Evolutionary conservation across 2,888 invertebrate genomes (phyloP), one percentile per base, ranked within the genome.

Genomic region (Eupithecia vulgata): DNA sequence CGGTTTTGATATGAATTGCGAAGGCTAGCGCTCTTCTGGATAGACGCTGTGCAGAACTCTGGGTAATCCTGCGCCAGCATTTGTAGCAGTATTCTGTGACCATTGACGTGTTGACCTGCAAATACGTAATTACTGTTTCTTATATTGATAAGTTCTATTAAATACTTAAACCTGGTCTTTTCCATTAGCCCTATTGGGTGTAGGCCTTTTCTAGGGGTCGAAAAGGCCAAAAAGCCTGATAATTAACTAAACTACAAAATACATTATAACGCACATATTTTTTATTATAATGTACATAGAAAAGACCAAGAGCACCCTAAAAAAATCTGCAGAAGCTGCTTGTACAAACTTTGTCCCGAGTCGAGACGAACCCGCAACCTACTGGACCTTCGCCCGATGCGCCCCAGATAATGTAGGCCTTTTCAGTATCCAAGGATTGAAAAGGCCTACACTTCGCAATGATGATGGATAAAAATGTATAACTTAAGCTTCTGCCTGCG

Each of bases 1-100:
- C 97, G 94, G 85, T 97, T 97, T 83, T 97, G 97, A 84, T 97
- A 97, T 0, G 97, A 97, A 82, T 96, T 97, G 52, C 96, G 94
- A 25, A 97, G 88, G 73, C 94, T 95, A 5, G 95, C 92, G 77
- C 96, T 95, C 86, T 97, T 97, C 15, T 95, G 91, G 79, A 96
- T 87, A 75, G 96, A 96, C 0, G 92, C 90, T 0, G 94, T 85
- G 68, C 96, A 95, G 80, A 96, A 95, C 68, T 95, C 95, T 0
- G 97, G 97, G 87, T 96, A 94, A 40, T 95, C 94, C 72, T 95
- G 94, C 0, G 96, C 96, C 78, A 97, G 90, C 83, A 96, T 91
- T 89, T 97, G 97, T 30, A 97, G 88, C 52, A 97, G 95, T 68
- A 97, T 92, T 88, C 97, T 96, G 82, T 97, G 96, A 0, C 97